Evolutionary conservation across 2,113 vertebrate species (phyloP).

Genomic region (Macroglossus sobrinus): DNA sequence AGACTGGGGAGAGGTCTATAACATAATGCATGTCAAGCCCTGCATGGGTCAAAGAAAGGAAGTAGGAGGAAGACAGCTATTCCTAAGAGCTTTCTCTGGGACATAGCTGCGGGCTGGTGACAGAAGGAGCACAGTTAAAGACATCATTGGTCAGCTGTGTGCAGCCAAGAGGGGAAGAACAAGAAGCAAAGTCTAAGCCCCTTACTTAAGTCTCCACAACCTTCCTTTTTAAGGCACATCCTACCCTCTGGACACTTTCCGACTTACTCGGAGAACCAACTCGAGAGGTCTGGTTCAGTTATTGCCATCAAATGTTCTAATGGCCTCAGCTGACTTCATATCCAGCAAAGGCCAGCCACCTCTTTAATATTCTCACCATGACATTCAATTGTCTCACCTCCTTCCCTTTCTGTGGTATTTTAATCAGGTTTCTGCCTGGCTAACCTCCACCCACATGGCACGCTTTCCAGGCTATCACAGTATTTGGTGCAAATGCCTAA

Average conservation of each 20-base stretch:
- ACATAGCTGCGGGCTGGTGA: neutral
- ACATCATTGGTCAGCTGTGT: neutral
- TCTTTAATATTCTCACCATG: neutral
- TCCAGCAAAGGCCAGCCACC: neutral
- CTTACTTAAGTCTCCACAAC: neutral
- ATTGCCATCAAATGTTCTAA: neutral
- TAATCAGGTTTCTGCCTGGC: neutral
- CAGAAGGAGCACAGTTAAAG: neutral
- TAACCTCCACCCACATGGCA: neutral
- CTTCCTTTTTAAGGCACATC: neutral
- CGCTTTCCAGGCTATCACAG: neutral
- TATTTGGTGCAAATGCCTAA: neutral
- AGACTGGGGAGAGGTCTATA: neutral
- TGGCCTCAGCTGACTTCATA: neutral
- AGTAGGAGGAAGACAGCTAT: neutral
- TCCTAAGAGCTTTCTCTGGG: neutral
- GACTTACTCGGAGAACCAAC: neutral
- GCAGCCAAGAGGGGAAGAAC: neutral
- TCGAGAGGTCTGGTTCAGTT: neutral
- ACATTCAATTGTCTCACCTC: neutral
- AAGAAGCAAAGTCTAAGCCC: neutral
- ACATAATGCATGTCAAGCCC: neutral
- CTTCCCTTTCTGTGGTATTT: neutral
- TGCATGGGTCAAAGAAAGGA: neutral
- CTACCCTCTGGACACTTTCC: neutral